Conservation (phyloP, 2,113 vertebrate species). For the Bos indicus region DNA sequence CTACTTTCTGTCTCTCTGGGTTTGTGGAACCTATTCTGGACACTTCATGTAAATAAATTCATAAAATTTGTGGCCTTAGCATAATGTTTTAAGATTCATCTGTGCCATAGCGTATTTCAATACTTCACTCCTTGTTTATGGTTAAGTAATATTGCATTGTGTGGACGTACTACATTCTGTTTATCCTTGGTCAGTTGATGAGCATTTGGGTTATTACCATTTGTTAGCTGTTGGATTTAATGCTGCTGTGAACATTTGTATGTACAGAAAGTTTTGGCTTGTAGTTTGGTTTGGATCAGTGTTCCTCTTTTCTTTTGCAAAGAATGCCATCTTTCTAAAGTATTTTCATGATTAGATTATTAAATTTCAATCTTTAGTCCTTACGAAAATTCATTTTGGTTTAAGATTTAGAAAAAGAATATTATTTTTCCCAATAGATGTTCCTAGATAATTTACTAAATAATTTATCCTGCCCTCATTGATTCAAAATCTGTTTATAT, state of each 20-base stretch:
- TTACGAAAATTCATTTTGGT: not conserved
- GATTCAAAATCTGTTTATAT: not conserved
- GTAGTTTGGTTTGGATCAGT: not conserved
- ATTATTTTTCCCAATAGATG: not conserved
- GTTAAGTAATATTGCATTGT: not conserved
- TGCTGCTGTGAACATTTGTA: not conserved
- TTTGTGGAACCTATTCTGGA: not conserved
- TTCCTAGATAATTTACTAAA: not conserved
- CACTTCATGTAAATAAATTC: not conserved
- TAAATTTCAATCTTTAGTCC: not conserved
- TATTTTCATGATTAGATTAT: not conserved
- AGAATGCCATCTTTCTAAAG: not conserved
- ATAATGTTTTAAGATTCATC: not conserved
- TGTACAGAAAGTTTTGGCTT: not conserved
- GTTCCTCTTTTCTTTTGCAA: not conserved
- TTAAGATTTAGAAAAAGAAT: slow-evolving; percentile 9
- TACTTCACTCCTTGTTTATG: not conserved
- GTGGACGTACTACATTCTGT: not conserved
- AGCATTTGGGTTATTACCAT: not conserved
- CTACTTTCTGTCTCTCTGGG: not conserved
- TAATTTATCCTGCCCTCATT: not conserved
- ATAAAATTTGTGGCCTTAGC: not conserved
- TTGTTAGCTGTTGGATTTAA: not conserved
- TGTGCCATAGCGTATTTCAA: not conserved
- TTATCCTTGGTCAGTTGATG: not conserved